These are phyloP conservation scores for Limnephilus marmoratus DNA, from an alignment of 2,888 invertebrate species.

Conservation along the genomic window DNA sequence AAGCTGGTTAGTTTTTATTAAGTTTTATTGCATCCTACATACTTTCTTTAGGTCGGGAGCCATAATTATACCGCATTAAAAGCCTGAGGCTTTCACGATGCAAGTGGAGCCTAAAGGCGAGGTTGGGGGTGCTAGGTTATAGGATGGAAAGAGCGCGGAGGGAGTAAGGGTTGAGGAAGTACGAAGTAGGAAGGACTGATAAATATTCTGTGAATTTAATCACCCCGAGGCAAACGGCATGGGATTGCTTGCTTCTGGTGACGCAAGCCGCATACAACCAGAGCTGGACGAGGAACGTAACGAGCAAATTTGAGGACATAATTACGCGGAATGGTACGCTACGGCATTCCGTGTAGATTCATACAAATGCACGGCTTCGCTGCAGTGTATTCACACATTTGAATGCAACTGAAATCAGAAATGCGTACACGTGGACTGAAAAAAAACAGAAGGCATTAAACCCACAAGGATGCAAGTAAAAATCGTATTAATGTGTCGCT, in stretches of 20 bases:
- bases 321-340: background rate
- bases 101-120: background rate
- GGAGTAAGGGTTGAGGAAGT: background rate
- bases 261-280: background rate
- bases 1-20: background rate
- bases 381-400: background rate
- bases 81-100: background rate
- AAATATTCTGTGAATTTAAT: conserved; percentile 38
- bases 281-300: background rate
- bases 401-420: background rate
- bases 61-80: background rate
- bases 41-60: background rate
- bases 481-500: too few relatives aligned
- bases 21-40: background rate
- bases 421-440: background rate
- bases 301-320: background rate
- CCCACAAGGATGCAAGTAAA: background rate
- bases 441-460: background rate
- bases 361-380: background rate
- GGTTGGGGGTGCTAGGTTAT: background rate
- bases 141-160: background rate
- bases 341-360: too few relatives aligned
- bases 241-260: conserved; percentile 15
- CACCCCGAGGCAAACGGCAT: conserved; percentile 29
- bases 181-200: background rate